phyloP scores from a whole-genome alignment of 2,888 invertebrate species.

The Drosophila kambysellisi region DNA sequence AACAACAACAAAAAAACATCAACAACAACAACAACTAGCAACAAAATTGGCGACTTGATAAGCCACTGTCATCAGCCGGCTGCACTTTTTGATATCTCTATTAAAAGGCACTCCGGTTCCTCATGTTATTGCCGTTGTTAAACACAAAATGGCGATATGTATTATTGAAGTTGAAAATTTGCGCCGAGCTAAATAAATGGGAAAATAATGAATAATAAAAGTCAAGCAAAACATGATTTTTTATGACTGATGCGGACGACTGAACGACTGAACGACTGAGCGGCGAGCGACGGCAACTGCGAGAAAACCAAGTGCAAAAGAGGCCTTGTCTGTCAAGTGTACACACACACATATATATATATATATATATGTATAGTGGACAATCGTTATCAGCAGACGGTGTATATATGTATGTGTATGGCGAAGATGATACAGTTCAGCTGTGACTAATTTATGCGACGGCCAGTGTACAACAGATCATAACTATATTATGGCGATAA shows the following conservation, averaged over 20 bases:
- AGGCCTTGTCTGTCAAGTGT: conserved; percentile 36
- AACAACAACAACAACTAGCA: conserved; percentile 31
- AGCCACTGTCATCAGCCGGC: conserved; percentile 66
- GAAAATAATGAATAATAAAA: conserved; percentile 84
- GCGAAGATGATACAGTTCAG: conserved; percentile 39
- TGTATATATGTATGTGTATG: conserved; percentile 3
- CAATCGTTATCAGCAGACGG: conserved; percentile 61
- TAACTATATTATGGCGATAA: conserved; percentile 70
- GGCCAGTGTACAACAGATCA: conserved; percentile 67
- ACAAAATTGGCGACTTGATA: conserved; percentile 56
- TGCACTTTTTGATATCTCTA: conserved; percentile 73
- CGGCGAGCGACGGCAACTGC: conserved; percentile 15
- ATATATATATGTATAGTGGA: neutral
- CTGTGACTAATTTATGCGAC: conserved; percentile 72
- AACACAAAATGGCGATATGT: conserved; percentile 53
- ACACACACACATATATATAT: neutral
- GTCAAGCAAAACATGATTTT: conserved; percentile 82
- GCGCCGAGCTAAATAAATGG: conserved; percentile 71
- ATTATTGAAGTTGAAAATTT: conserved; percentile 52
- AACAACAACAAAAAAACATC: conserved; percentile 18
- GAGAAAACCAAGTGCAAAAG: conserved; percentile 34
- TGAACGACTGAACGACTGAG: neutral
- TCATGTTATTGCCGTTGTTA: neutral
- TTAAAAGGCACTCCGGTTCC: conserved; percentile 50
- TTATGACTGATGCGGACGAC: conserved; percentile 62